Evolutionary conservation across 2,113 vertebrate genomes (phyloP), one percentile per base, ranked within the genome.

Genomic region (Apistogramma diplotaenia): DNA sequence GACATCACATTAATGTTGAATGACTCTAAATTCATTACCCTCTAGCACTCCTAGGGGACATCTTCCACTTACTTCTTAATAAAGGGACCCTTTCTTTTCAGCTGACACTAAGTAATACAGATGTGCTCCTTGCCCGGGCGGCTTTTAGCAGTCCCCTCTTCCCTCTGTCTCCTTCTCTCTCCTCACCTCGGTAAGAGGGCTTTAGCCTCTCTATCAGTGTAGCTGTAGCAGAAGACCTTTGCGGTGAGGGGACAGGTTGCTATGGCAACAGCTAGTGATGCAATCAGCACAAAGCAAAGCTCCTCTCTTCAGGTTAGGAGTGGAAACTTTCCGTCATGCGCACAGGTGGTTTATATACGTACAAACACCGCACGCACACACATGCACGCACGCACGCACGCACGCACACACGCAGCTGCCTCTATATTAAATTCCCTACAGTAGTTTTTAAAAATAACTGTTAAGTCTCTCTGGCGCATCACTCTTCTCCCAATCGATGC

Each of bases 191-290:
- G 51, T 84, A 74, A 89, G 91, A 91, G 85, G 74, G 73, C 87
- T 90, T 80, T 76, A 86, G 87, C 73, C 74, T 89, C 87, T 90
- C 83, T 86, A 78, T 91, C 87, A 76, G 77, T 78, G 86, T 62
- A 80, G 79, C 84, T 57, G 65, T 55, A 83, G 89, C 74, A 78
- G 76, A 79, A 71, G 88, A 85, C 74, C 80, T 89, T 87, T 19
- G 55, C n/a, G 18, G 83, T 82, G 82, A 90, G 81, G 89, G 84
- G 85, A 89, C 72, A 35, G 53, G 93, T 95, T 94, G 76, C 93
- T 78, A 93, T 93, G 90, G 92, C 81, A 89, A 96, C 94, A 82
- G 85, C 56, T 85, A 46, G 76, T 83, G 90, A 94, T 93, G 89
- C 90, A 91, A 91, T 82, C 67, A 53, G 78, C 58, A 13, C 79